Conservation (phyloP, 2,113 vertebrate genomes). For the Gnathonemus longibarbis region DNA sequence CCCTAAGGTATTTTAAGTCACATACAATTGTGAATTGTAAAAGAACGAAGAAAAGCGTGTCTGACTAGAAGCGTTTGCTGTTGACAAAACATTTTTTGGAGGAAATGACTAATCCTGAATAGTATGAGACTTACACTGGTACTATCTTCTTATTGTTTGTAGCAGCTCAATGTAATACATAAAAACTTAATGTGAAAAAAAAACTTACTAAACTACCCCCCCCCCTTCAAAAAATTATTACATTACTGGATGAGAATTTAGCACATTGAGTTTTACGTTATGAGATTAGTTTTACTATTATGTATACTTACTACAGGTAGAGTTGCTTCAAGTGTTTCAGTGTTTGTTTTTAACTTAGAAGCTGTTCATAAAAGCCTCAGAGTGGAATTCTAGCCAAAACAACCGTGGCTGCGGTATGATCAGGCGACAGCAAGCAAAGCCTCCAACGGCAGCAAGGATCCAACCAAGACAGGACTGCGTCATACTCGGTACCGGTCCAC, state of each 20-base stretch:
- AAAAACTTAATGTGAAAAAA: neutral
- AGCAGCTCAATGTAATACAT: no score
- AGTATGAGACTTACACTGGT: neutral
- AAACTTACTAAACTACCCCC: neutral
- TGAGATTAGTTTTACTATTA: neutral
- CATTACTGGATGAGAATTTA: neutral
- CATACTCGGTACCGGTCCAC: neutral
- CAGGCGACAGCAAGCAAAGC: neutral
- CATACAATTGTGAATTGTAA: neutral
- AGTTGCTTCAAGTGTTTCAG: neutral
- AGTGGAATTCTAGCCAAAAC: neutral
- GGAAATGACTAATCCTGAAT: neutral
- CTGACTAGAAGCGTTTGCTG: neutral
- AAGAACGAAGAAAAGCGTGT: neutral
- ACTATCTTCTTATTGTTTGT: no score
- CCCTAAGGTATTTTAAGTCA: neutral
- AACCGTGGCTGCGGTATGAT: neutral
- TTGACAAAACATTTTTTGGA: neutral
- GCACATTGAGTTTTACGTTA: neutral
- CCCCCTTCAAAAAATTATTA: neutral
- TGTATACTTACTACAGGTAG: neutral
- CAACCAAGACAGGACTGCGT: neutral
- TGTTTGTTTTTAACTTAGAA: neutral
- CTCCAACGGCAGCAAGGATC: neutral
- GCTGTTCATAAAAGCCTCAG: neutral